A percentile compares a stretch with the other conserved stretches of the same genome.
These are phyloP conservation scores for Ispidina picta DNA, from an alignment of 2,797 vertebrate species.

Conservation along the genomic window DNA sequence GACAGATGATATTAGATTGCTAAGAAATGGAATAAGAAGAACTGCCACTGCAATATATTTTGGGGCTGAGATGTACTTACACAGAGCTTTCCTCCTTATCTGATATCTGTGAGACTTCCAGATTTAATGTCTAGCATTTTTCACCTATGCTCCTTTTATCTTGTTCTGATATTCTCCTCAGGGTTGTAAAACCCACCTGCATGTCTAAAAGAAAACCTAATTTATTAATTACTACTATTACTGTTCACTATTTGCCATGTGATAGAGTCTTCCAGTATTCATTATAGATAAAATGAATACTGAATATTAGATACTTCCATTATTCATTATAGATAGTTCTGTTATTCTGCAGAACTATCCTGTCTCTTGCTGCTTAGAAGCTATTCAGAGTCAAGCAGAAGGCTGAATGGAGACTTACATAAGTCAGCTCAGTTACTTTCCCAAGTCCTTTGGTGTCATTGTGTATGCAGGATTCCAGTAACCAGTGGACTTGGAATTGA, in stretches of 20 bases:
- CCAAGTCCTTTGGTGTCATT: conserved; percentile 83
- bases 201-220: background rate
- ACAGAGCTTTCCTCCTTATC: background rate
- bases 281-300: background rate
- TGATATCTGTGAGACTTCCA: background rate
- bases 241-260: background rate
- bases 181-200: background rate
- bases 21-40: background rate
- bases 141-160: background rate
- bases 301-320: no score
- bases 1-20: background rate
- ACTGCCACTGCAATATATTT: background rate
- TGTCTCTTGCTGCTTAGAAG: background rate
- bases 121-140: background rate
- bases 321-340: background rate
- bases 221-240: background rate
- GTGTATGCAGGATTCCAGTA: conserved; percentile 87
- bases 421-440: conserved; percentile 83
- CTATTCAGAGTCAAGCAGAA: background rate
- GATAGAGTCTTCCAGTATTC: background rate
- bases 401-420: conserved; percentile 76
- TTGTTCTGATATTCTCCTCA: background rate
- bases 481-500: conserved; percentile 91
- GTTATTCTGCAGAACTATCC: background rate
- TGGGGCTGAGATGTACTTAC: background rate